These are phyloP conservation scores for Dicycla oo DNA, from an alignment of 2,888 invertebrate genomes.

Conservation along the genomic window DNA sequence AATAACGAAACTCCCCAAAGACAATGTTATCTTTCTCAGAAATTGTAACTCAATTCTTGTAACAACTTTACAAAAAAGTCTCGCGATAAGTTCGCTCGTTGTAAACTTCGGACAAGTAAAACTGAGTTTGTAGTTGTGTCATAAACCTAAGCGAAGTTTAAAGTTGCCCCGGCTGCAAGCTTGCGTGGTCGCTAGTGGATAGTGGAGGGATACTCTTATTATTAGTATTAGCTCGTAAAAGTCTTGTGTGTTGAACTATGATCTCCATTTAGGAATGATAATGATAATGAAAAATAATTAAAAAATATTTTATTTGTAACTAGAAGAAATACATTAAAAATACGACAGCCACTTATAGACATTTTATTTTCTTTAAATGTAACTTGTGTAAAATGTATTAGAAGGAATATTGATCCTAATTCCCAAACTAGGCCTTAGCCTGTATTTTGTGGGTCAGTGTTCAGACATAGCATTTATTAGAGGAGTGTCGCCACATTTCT, in stretches of 20 bases:
- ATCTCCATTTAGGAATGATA: neutral
- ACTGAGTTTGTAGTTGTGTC: constrained; percentile 55
- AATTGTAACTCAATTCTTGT: constrained; percentile 56
- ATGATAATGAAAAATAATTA: neutral
- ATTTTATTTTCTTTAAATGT: no score
- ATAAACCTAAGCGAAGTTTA: constrained; percentile 61
- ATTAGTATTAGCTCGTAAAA: constrained; percentile 33
- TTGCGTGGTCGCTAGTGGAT: constrained; percentile 1
- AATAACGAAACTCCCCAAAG: constrained; percentile 49
- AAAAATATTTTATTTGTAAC: no score
- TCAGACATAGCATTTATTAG: no score
- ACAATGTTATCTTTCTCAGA: constrained; percentile 43
- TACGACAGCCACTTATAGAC: no score
- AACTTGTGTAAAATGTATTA: no score
- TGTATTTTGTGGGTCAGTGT: no score
- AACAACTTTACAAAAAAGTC: constrained; percentile 51
- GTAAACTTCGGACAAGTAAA: constrained; percentile 51
- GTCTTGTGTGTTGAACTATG: constrained; percentile 6
- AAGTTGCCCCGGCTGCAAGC: constrained; percentile 40
- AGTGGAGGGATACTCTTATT: constrained; percentile 10
- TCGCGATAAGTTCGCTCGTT: constrained; percentile 42
- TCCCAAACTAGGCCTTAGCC: no score
- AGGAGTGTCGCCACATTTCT: no score
- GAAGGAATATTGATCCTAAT: no score
- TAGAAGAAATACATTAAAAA: no score